Percentiles rank a stretch among this genome's conserved stretches.
Evolutionary conservation across 1,140 invertebrate genomes (phyloP).

Genomic region (Drosophila repleta): DNA sequence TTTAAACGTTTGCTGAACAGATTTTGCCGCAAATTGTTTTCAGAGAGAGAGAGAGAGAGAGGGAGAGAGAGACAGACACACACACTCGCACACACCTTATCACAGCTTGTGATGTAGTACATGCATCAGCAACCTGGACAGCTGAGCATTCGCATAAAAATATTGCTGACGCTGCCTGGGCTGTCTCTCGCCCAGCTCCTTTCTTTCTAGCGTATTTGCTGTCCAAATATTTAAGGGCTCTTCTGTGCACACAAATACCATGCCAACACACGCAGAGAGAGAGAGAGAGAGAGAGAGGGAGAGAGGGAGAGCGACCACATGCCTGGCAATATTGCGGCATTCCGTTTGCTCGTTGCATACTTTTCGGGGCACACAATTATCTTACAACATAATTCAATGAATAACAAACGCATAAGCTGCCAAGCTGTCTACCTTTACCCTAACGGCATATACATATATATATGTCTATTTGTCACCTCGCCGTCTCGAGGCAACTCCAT

Average conservation of each 20-base stretch:
- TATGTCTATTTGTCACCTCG: constrained; percentile 1
- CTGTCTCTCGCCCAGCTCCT: background rate
- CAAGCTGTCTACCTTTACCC: background rate
- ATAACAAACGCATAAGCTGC: constrained; percentile 54
- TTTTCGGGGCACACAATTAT: constrained; percentile 58
- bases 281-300: background rate
- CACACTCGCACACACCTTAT: constrained; percentile 21
- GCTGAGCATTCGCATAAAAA: constrained; percentile 53
- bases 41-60: constrained; percentile 6
- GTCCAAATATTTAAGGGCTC: constrained; percentile 75
- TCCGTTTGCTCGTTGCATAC: constrained; percentile 44
- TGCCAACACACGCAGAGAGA: constrained; percentile 7
- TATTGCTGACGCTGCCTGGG: constrained; percentile 53
- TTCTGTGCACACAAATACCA: constrained; percentile 11
- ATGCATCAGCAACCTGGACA: constrained; percentile 50
- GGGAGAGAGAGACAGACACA: constrained; percentile 12
- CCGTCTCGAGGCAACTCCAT: too few relatives aligned
- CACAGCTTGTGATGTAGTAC: constrained; percentile 30
- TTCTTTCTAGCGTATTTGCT: constrained; percentile 45
- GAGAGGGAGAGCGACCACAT: background rate
- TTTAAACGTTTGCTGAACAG: constrained; percentile 50
- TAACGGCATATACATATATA: background rate
- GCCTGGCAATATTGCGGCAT: constrained; percentile 49
- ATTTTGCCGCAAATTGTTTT: constrained; percentile 64
- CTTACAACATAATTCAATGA: constrained; percentile 73